A percentile compares a stretch with the other conserved stretches of the same genome.
Evolutionary conservation across 2,888 invertebrate genomes (phyloP).

Genomic region (Nezara viridula): DNA sequence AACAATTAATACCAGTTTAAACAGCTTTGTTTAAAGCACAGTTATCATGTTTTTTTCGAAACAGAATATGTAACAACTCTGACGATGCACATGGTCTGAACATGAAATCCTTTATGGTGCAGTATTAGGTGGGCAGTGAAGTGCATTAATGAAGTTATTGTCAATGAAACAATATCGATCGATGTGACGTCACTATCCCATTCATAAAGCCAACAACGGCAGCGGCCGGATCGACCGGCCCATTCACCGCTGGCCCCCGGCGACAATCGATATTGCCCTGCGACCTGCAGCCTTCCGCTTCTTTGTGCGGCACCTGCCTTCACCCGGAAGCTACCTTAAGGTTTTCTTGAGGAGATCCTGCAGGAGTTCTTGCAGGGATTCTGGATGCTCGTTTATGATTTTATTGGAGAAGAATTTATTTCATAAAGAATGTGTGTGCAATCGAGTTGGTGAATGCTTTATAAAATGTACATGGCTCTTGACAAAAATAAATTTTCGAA

Average conservation of each 20-base stretch:
- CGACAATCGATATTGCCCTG: conserved; percentile 32
- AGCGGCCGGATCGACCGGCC: neutral
- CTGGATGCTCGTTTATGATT: neutral
- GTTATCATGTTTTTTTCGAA: too few species aligned
- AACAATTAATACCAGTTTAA: too few species aligned
- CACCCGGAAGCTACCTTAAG: neutral
- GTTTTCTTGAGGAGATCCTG: neutral
- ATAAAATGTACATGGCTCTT: too few species aligned
- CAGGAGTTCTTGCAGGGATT: neutral
- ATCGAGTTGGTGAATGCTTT: too few species aligned
- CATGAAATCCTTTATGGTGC: neutral
- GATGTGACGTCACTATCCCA: neutral
- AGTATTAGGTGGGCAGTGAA: neutral
- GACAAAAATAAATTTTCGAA: too few species aligned
- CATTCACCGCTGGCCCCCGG: conserved; percentile 22
- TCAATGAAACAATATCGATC: conserved; percentile 6
- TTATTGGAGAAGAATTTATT: too few species aligned
- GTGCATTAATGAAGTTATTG: neutral
- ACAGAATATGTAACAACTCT: too few species aligned
- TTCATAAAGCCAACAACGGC: conserved; percentile 14
- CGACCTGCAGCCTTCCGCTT: conserved; percentile 6
- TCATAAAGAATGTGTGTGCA: too few species aligned
- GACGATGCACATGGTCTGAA: too few species aligned
- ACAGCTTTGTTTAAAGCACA: too few species aligned
- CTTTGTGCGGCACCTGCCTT: neutral